Base-by-base conservation (phyloP, 2,113 vertebrate genomes). In the Tragelaphus scriptus region DNA sequence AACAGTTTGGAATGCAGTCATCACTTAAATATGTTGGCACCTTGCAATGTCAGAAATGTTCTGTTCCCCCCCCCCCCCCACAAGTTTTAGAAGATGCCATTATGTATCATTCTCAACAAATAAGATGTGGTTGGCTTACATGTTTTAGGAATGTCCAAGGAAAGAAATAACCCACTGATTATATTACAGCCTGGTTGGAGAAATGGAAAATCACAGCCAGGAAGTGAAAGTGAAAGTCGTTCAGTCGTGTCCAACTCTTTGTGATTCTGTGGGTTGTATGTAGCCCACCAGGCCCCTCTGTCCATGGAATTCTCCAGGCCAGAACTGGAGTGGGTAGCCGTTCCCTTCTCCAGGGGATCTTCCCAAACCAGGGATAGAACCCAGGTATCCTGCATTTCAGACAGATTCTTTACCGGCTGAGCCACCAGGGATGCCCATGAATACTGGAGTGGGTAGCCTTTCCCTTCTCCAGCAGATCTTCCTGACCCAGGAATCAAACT, bases 61-160 rank as follows among this genome's bases (percentile, higher is more conserved):
- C 91, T 97, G n/a, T n/a, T n/a, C n/a, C n/a, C n/a, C n/a, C n/a
- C n/a, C n/a, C n/a, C n/a, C n/a, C n/a, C n/a, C 88, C n/a, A 55
- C 30, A 94, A 85, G 55, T 93, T 96, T 94, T 86, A 68, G 32
- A 95, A 97, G 59, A 87, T 88, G 23, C 63, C 75, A 82, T 94
- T 92, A 91, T 93, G 8, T 97, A 30, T 81, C 71, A 96, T 92
- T 97, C 36, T 87, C 82, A 36, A 93, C 77, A 97, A 95, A 96
- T 92, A 92, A 80, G 51, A 65, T 97, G 56, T 65, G 56, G 47
- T 91, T 96, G 51, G 13, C 49, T 79, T 79, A 97, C 84, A 75
- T 82, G 15, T 89, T 68, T 93, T 84, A 84, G 56, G 90, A 95
- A 90, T 97, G 5, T 95, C 85, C 89, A 80, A 93, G 77, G 63